These are phyloP conservation scores for Plodia interpunctella DNA, from an alignment of 1,140 invertebrate genomes.

Conservation along the genomic window DNA sequence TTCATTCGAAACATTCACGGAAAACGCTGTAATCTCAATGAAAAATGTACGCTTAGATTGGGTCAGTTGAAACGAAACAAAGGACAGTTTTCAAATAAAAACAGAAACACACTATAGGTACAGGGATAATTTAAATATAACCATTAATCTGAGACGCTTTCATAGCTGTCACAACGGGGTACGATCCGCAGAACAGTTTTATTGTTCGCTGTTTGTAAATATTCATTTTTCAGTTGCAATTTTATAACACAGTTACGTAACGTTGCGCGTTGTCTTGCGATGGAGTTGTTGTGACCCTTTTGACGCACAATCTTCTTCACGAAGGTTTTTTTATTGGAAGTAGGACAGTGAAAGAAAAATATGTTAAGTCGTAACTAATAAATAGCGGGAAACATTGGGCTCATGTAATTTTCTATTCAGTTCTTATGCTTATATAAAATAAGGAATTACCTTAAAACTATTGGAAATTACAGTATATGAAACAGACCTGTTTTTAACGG, in stretches of 20 bases:
- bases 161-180: slow-evolving; percentile 41
- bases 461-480: no score
- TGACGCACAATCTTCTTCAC: no score
- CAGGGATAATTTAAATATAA: slow-evolving; percentile 68
- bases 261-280: no score
- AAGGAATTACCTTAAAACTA: no score
- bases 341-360: no score
- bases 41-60: slow-evolving; percentile 4
- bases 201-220: background rate
- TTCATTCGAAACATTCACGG: slow-evolving; percentile 24
- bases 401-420: no score
- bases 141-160: slow-evolving; percentile 62
- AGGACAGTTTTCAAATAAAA: slow-evolving; percentile 40
- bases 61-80: slow-evolving; percentile 14
- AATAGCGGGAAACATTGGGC: no score
- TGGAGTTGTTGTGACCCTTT: no score
- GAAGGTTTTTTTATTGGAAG: no score
- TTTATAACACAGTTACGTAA: background rate
- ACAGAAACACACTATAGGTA: slow-evolving; percentile 47
- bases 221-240: background rate
- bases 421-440: no score
- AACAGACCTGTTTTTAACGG: no score
- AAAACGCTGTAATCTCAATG: slow-evolving; percentile 16
- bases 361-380: no score
- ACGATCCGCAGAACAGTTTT: slow-evolving; percentile 41